Evolutionary conservation across 2,888 invertebrate species (phyloP).

Genomic region (Machimus rusticus): DNA sequence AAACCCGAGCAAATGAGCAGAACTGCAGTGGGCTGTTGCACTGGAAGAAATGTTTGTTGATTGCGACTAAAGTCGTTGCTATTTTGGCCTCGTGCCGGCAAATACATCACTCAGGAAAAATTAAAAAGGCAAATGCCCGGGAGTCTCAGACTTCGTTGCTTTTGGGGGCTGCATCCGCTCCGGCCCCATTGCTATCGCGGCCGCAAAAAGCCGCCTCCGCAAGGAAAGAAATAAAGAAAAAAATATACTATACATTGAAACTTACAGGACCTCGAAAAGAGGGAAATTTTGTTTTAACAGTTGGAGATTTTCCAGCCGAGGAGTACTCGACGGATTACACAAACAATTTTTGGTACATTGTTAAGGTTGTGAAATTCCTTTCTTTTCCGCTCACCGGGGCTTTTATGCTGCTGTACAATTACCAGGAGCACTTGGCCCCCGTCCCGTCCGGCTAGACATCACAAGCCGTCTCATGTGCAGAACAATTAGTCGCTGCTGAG

Average conservation of each 20-base stretch:
- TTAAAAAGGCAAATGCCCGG: conserved; percentile 6
- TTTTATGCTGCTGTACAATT: background rate
- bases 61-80: background rate
- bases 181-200: background rate
- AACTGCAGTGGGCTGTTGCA: background rate
- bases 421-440: background rate
- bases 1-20: background rate
- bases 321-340: background rate
- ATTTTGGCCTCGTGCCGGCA: conserved; percentile 13
- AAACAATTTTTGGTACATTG: background rate
- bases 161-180: background rate
- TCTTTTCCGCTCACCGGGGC: background rate
- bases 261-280: background rate
- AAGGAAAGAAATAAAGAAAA: background rate
- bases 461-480: background rate
- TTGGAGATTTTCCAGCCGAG: conserved; percentile 13
- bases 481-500: background rate
- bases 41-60: background rate
- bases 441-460: background rate
- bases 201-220: background rate
- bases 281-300: conserved; percentile 1
- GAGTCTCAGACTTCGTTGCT: background rate
- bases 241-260: background rate
- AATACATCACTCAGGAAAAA: conserved; percentile 15
- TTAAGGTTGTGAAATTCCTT: conserved; percentile 9